Evolutionary conservation across 1,140 invertebrate genomes (phyloP).

Genomic region (Pseudomyrmex concolor): DNA sequence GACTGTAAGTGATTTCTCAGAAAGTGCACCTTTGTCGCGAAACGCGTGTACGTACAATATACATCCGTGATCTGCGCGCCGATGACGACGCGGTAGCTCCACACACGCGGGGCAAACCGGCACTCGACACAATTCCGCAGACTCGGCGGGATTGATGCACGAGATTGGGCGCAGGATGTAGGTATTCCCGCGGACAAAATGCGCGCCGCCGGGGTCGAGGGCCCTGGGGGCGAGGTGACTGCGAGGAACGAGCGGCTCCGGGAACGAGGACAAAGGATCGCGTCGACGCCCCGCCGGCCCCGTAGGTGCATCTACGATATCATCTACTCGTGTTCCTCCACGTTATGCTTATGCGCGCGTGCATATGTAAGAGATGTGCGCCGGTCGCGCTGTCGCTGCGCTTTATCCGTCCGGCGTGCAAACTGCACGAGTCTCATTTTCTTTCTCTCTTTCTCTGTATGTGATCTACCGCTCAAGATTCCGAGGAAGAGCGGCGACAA

Average conservation of each 20-base stretch:
- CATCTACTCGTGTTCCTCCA: slow-evolving; percentile 84
- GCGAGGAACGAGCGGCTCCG: slow-evolving; percentile 64
- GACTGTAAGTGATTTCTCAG: neutral
- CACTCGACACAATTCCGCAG: slow-evolving; percentile 61
- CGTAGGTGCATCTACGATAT: slow-evolving; percentile 82
- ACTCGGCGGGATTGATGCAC: slow-evolving; percentile 67
- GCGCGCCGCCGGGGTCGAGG: slow-evolving; percentile 60
- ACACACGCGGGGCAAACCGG: slow-evolving; percentile 11
- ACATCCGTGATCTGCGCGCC: neutral
- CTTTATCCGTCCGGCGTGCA: slow-evolving; percentile 63
- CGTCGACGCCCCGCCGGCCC: slow-evolving; percentile 80
- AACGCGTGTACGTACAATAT: neutral
- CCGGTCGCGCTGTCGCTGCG: slow-evolving; percentile 44
- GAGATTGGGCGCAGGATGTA: slow-evolving; percentile 64
- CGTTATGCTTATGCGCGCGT: slow-evolving; percentile 82
- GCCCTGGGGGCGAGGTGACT: slow-evolving; percentile 47
- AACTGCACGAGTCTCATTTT: slow-evolving; percentile 54
- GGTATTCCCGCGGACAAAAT: slow-evolving; percentile 69
- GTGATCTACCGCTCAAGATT: slow-evolving; percentile 70
- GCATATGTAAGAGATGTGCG: slow-evolving; percentile 74
- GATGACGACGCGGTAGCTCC: slow-evolving; percentile 44
- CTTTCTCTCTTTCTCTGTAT: neutral
- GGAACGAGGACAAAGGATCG: slow-evolving; percentile 80
- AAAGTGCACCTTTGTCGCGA: slow-evolving; percentile 23
- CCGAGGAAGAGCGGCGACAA: slow-evolving; percentile 8